These are phyloP conservation scores for Perca schrenkii DNA, from an alignment of 2,113 vertebrate species.

Conservation along the genomic window DNA sequence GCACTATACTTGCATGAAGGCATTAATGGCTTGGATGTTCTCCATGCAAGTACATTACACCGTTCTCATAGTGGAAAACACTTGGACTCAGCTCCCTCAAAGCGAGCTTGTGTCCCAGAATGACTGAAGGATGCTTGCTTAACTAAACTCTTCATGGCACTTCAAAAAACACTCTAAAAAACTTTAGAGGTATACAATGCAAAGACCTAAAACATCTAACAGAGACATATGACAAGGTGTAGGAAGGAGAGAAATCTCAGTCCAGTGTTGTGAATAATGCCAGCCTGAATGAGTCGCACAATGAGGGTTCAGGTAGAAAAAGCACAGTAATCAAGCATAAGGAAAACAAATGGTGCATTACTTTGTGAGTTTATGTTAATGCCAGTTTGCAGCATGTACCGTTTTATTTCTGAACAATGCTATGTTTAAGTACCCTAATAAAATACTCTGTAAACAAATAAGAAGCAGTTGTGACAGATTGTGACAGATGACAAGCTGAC, in stretches of 20 bases:
- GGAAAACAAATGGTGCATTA: slow-evolving; percentile 59
- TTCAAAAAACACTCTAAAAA: slow-evolving; percentile 75
- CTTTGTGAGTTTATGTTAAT: slow-evolving; percentile 52
- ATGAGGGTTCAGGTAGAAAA: slow-evolving; percentile 58
- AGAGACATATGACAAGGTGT: slow-evolving; percentile 57
- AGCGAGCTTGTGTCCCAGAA: slow-evolving; percentile 63
- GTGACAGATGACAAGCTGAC: slow-evolving; percentile 74
- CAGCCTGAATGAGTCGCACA: slow-evolving; percentile 54
- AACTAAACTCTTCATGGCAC: slow-evolving; percentile 77
- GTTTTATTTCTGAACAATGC: slow-evolving; percentile 60
- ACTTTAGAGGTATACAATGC: slow-evolving; percentile 76
- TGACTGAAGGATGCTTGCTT: slow-evolving; percentile 83
- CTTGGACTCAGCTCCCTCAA: slow-evolving; percentile 42
- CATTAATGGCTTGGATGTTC: slow-evolving; percentile 87
- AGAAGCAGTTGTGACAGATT: slow-evolving; percentile 65
- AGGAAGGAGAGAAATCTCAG: slow-evolving; percentile 54
- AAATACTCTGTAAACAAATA: slow-evolving; percentile 82
- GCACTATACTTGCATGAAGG: slow-evolving; percentile 83
- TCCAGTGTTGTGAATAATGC: slow-evolving; percentile 52
- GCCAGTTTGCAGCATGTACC: slow-evolving; percentile 64
- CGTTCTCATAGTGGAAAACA: slow-evolving; percentile 60
- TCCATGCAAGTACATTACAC: slow-evolving; percentile 80
- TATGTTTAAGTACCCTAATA: slow-evolving; percentile 68
- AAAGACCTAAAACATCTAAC: slow-evolving; percentile 67
- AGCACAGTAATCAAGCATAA: slow-evolving; percentile 59